Evolutionary conservation across 2,888 invertebrate genomes (phyloP), one percentile per base, ranked within the genome.

Genomic region (Cylindroiulus punctatus): DNA sequence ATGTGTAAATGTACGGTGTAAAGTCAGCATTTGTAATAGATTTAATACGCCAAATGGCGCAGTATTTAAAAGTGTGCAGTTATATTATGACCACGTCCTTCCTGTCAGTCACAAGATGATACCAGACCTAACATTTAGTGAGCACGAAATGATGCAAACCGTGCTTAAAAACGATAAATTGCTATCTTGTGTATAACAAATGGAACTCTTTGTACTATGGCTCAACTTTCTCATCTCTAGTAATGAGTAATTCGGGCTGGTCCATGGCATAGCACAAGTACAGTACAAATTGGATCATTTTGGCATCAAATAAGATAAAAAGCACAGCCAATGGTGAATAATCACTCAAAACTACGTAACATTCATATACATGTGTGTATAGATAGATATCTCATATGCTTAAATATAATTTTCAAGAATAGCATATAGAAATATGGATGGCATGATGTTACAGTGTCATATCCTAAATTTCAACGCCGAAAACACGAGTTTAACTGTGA

Each of bases 291-390:
- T 5, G 14, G 30, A 30, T 76, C 3, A 76, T 76, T 76, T 76
- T 76, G 76, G 76, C 76, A 76, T 76, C 76, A 14, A 30, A 76
- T 26, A 30, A 30, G 76, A 32, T 76, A 76, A 76, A 30, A 76
- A 76, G 76, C 76, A 76, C 76, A 76, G 76, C 76, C 76, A 76
- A 76, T 65, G 10, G 76, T 76, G 76, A 76, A 76, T 76, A 76
- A 76, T 76, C 76, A 76, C 76, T 76, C 76, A 76, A 30, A 76
- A 76, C 76, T 30, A 76, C 76, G 76, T 76, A 76, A 76, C 76
- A 76, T 76, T 76, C 30, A 52, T 52, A 52, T 52, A 52, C 14
- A 57, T n/a, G 22, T 76, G 14, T 76, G 76, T 76, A 76, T 30
- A 76, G 26, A 76, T 52, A 52, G 10, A 52, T n/a, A 52, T 52